These are phyloP conservation scores for Ceryle rudis DNA, from an alignment of 2,797 vertebrate genomes.

Conservation along the genomic window DNA sequence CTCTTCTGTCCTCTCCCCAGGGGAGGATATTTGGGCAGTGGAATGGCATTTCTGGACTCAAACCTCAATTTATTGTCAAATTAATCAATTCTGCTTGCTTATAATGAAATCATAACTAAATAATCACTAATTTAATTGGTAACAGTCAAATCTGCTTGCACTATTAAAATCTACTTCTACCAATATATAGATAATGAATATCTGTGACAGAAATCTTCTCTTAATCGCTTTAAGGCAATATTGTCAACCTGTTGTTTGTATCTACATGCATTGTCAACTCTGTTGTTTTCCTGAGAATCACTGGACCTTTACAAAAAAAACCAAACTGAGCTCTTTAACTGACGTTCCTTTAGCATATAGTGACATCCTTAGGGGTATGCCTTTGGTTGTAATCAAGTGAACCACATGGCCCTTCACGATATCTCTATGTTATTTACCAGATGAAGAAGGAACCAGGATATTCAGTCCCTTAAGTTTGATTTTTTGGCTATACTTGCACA, in stretches of 20 bases:
- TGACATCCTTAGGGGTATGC: not conserved
- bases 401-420: not conserved
- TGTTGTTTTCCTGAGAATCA: not conserved
- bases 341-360: not conserved
- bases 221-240: not conserved
- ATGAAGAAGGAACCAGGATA: conserved; percentile 6
- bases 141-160: not conserved
- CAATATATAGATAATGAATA: not conserved
- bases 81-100: not conserved
- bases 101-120: not conserved
- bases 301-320: not conserved
- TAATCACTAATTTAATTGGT: not conserved
- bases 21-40: not conserved
- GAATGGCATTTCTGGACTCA: not conserved
- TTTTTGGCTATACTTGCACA: not conserved
- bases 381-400: not conserved
- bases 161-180: not conserved
- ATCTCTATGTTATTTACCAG: not conserved
- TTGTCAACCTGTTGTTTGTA: too few relatives aligned
- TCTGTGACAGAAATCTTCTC: not conserved
- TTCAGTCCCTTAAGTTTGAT: not conserved
- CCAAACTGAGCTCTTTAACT: not conserved
- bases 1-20: not conserved
- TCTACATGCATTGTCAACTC: not conserved
- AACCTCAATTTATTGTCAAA: not conserved